Percentiles rank a stretch among this genome's conserved stretches.
Conservation (phyloP, 2,888 invertebrate genomes). For the Scaptodrosophila latifasciaeformis region DNA sequence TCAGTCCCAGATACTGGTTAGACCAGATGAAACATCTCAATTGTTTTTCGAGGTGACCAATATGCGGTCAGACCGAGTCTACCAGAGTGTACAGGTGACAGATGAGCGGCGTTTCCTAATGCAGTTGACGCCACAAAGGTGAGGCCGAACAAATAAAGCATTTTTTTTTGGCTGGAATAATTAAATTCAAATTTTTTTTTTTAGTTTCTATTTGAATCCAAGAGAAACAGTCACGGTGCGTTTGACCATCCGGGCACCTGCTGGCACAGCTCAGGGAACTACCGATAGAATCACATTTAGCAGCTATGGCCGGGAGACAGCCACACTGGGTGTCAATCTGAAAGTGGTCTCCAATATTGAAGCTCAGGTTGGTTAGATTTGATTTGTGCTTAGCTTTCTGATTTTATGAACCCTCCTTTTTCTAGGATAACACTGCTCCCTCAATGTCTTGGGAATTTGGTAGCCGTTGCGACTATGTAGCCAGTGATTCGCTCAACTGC, state of each 20-base stretch:
- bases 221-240: conserved; percentile 78
- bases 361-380: conserved; percentile 54
- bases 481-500: conserved; percentile 77
- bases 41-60: conserved; percentile 86
- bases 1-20: conserved; percentile 75
- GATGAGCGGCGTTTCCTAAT: conserved; percentile 79
- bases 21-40: conserved; percentile 69
- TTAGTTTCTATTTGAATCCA: conserved; percentile 59
- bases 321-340: conserved; percentile 74
- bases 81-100: conserved; percentile 79
- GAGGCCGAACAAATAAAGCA: too few species aligned
- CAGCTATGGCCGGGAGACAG: conserved; percentile 74
- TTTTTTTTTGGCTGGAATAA: too few species aligned
- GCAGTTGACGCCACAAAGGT: conserved; percentile 77
- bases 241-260: conserved; percentile 76
- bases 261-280: conserved; percentile 76
- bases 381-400: not conserved
- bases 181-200: conserved; percentile 2
- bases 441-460: conserved; percentile 80
- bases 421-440: conserved; percentile 78
- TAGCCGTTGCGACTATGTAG: conserved; percentile 77
- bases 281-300: conserved; percentile 81
- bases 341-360: conserved; percentile 73
- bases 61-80: conserved; percentile 78
- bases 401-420: not conserved